phyloP scores from a whole-genome alignment of 2,113 vertebrate species.

The Panthera uncia region DNA sequence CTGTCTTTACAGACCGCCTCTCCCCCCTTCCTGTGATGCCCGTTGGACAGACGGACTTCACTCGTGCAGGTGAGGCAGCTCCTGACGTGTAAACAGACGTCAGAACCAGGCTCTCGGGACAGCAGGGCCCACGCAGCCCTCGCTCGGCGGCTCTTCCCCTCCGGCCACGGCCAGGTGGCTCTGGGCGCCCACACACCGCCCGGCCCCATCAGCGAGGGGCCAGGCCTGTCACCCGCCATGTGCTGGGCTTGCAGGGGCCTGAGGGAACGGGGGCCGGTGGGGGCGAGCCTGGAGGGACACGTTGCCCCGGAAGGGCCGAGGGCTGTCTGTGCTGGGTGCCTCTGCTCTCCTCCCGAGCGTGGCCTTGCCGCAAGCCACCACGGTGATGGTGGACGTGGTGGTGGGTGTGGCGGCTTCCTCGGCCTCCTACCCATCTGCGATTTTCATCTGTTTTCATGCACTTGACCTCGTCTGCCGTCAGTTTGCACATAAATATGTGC shows the following conservation, averaged over 20 bases:
- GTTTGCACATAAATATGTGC: not conserved
- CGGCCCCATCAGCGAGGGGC: no score
- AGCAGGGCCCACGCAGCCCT: not conserved
- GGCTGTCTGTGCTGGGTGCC: no score
- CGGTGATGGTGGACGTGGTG: no score
- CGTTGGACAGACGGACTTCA: no score
- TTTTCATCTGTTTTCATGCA: not conserved
- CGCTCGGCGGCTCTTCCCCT: rapidly evolving
- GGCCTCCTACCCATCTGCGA: rapidly evolving
- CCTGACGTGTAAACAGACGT: no score
- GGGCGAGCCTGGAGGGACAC: not conserved
- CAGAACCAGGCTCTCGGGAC: not conserved
- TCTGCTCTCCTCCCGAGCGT: no score
- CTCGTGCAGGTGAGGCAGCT: no score
- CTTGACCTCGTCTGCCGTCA: not conserved
- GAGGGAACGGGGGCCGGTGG: not conserved
- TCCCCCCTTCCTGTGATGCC: rapidly evolving
- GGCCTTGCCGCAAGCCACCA: no score
- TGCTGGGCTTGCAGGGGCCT: not conserved
- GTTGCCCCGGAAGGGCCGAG: no score
- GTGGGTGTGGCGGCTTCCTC: not conserved
- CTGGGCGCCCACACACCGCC: not conserved
- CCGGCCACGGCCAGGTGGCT: not conserved
- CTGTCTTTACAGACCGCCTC: not conserved
- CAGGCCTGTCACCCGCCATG: not conserved